Conservation (phyloP, 2,888 invertebrate species). For the Drosophila maculinotata region DNA sequence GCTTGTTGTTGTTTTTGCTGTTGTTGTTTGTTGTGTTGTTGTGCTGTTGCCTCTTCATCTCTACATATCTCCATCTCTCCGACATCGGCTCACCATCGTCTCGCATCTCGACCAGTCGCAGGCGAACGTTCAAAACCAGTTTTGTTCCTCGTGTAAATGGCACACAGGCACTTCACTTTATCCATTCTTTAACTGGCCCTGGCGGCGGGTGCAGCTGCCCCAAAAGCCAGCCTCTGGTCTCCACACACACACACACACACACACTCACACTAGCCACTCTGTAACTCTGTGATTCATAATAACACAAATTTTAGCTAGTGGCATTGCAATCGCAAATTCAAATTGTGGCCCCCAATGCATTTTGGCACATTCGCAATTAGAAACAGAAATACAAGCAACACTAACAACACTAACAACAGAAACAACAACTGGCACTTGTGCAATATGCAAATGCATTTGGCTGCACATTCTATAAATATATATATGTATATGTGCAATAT, state of each 20-base stretch:
- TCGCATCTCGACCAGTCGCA: constrained; percentile 23
- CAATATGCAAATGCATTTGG: constrained; percentile 50
- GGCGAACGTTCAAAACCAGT: constrained; percentile 47
- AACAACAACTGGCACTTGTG: constrained; percentile 14
- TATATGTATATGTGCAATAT: constrained; percentile 67
- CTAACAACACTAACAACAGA: constrained; percentile 15
- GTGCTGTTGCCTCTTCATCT: constrained; percentile 28
- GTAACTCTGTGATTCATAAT: constrained; percentile 60
- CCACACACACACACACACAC: constrained; percentile 21
- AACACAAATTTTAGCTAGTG: constrained; percentile 17
- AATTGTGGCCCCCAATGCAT: constrained; percentile 43
- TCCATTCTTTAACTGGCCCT: constrained; percentile 68
- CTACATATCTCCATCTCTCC: constrained; percentile 14
- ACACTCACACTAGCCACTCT: not conserved
- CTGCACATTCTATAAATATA: constrained; percentile 69
- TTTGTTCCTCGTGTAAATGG: constrained; percentile 57
- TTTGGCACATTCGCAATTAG: constrained; percentile 63
- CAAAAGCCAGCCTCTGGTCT: constrained; percentile 36
- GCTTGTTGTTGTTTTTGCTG: constrained; percentile 39
- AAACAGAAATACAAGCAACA: constrained; percentile 18
- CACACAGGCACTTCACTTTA: constrained; percentile 62
- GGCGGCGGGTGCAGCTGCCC: constrained; percentile 56
- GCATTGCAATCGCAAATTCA: constrained; percentile 29
- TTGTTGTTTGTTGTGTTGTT: constrained; percentile 23
- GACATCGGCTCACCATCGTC: constrained; percentile 33